These are phyloP conservation scores for Eristalinus aeneus DNA, from an alignment of 2,888 invertebrate species.

Conservation along the genomic window DNA sequence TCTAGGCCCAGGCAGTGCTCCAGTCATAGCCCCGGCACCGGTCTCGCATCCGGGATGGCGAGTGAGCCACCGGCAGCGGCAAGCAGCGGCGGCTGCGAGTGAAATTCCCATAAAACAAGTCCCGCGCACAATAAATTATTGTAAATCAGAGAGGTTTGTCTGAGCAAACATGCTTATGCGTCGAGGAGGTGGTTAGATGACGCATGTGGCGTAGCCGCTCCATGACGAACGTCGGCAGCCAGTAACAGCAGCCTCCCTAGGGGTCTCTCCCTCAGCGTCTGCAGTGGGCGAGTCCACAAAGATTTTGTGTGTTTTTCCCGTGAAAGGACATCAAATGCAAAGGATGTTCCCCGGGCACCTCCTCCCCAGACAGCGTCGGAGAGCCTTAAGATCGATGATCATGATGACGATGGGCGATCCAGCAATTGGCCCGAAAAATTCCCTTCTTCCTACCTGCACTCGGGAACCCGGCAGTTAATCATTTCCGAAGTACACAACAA, in stretches of 20 bases:
- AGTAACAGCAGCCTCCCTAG: conserved; percentile 50
- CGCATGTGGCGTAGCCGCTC: conserved; percentile 61
- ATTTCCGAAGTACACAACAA: conserved; percentile 54
- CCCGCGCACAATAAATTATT: conserved; percentile 55
- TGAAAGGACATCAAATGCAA: conserved; percentile 61
- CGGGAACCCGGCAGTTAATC: conserved; percentile 43
- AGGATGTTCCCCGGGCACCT: conserved; percentile 41
- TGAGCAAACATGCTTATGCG: conserved; percentile 57
- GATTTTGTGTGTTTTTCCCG: conserved; percentile 64
- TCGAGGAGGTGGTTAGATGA: conserved; percentile 56
- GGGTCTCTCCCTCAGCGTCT: background rate
- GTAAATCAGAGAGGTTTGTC: conserved; percentile 66
- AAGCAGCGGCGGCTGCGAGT: background rate
- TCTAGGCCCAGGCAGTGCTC: background rate
- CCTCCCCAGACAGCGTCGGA: conserved; percentile 33
- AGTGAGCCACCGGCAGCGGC: background rate
- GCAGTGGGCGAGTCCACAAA: conserved; percentile 62
- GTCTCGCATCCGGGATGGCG: background rate
- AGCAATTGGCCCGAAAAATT: background rate
- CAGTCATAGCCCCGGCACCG: too few relatives aligned
- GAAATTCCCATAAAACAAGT: conserved; percentile 58
- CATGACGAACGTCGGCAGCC: conserved; percentile 11
- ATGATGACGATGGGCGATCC: conserved; percentile 28
- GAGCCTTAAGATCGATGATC: conserved; percentile 2
- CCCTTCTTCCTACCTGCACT: conserved; percentile 19